phyloP scores from a whole-genome alignment of 2,113 vertebrate genomes.

The Odontophorus gujanensis region DNA sequence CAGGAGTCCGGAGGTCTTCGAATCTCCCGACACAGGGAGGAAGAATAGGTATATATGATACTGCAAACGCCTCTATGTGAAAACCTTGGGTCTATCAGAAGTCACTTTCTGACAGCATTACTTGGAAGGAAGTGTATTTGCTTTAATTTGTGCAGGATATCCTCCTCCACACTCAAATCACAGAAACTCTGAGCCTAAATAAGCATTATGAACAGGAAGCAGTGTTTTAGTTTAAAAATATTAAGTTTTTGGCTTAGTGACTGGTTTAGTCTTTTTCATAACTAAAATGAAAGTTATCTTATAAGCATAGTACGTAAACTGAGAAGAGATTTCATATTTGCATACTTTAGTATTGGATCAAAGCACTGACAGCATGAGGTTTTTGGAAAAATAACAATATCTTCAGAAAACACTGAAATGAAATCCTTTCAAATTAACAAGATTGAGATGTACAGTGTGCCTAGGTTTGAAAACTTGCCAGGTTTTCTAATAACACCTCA shows the following conservation, averaged over 20 bases:
- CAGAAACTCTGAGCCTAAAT: conserved; percentile 30
- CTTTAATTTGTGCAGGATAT: conserved; percentile 49
- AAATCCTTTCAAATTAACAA: conserved; percentile 17
- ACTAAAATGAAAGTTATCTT: conserved; percentile 2
- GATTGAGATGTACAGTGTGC: background rate
- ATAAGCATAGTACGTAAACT: conserved; percentile 7
- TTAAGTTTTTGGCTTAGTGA: conserved; percentile 31
- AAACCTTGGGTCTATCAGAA: conserved; percentile 49
- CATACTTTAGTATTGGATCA: conserved; percentile 20
- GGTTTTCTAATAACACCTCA: background rate
- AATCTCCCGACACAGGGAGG: background rate
- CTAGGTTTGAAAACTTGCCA: background rate
- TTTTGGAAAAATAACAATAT: background rate
- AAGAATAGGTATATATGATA: conserved; percentile 24
- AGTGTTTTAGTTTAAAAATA: conserved; percentile 22
- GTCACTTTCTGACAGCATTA: conserved; percentile 35
- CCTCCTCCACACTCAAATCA: conserved; percentile 44
- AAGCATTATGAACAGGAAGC: conserved; percentile 21
- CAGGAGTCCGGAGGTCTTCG: background rate
- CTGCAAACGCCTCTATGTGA: background rate
- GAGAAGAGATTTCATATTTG: conserved; percentile 20
- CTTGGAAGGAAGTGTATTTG: conserved; percentile 51
- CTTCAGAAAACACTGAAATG: conserved; percentile 17
- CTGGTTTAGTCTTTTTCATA: background rate
- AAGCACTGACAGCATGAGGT: background rate